Evolutionary conservation across 2,888 invertebrate genomes (phyloP).

Genomic region (Trypoxylon attenuatum): DNA sequence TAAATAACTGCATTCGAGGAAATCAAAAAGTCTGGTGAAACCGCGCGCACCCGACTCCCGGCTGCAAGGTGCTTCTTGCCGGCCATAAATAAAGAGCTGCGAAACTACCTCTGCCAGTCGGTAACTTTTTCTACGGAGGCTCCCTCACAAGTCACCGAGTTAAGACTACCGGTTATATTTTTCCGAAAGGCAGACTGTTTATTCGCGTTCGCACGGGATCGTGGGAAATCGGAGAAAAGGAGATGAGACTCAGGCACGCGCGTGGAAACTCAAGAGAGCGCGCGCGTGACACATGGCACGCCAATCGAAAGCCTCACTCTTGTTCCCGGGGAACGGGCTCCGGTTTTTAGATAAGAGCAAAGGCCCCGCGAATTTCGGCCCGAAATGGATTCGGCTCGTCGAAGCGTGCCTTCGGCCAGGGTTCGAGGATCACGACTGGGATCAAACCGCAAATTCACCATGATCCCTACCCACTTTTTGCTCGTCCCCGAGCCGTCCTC

Average conservation of each 20-base stretch:
- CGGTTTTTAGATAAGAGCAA: conserved; percentile 20
- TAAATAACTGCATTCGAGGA: conserved; percentile 11
- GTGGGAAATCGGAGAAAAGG: not conserved
- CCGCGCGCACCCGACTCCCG: not conserved
- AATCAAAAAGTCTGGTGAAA: not conserved
- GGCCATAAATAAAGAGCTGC: not conserved
- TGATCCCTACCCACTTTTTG: conserved; percentile 32
- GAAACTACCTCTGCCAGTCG: not conserved
- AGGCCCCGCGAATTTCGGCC: conserved; percentile 33
- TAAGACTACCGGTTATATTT: not conserved
- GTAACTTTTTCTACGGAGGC: not conserved
- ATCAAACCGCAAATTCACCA: conserved; percentile 51
- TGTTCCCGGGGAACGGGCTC: not conserved
- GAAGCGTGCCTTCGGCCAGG: conserved; percentile 58
- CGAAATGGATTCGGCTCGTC: conserved; percentile 48
- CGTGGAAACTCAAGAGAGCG: too few relatives aligned
- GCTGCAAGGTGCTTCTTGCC: not conserved
- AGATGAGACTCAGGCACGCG: too few relatives aligned
- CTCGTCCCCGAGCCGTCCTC: conserved; percentile 14
- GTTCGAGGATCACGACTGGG: conserved; percentile 57
- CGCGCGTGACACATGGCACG: not conserved
- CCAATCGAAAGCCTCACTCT: not conserved
- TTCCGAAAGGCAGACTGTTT: not conserved
- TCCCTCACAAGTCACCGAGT: not conserved
- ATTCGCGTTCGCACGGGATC: not conserved